Evolutionary conservation across 2,113 vertebrate species (phyloP).

Genomic region (Pteruthius melanotis): DNA sequence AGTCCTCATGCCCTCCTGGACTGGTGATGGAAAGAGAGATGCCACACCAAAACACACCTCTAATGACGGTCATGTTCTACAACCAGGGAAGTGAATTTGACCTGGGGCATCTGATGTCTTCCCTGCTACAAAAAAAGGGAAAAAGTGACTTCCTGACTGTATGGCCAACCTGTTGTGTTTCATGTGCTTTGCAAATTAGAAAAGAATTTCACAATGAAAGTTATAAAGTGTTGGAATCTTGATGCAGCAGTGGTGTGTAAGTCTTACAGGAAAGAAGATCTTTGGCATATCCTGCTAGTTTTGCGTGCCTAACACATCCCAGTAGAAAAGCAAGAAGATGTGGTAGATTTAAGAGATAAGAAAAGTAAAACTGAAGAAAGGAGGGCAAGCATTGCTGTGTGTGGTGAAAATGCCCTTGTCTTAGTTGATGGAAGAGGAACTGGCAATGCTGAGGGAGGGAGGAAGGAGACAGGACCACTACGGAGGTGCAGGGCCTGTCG

Average conservation of each 20-base stretch:
- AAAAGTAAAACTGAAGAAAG: neutral
- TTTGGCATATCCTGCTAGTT: neutral
- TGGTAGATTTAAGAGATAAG: neutral
- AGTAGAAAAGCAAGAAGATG: neutral
- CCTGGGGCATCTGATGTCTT: neutral
- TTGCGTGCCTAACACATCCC: neutral
- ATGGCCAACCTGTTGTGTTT: neutral
- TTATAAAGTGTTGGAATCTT: neutral
- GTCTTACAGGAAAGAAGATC: neutral
- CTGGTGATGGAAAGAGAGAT: neutral
- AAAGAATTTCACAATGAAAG: neutral
- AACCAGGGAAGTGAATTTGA: neutral
- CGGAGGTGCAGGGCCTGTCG: neutral
- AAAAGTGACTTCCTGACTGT: neutral
- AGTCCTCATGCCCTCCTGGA: neutral
- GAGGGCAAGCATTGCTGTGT: accelerated
- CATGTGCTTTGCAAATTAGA: neutral
- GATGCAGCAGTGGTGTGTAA: neutral
- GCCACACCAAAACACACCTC: neutral
- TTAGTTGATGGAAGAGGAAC: neutral
- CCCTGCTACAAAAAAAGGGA: neutral
- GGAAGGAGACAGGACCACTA: neutral
- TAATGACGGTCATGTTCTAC: neutral
- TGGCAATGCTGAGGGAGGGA: neutral
- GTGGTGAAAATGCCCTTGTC: neutral